phyloP scores from a whole-genome alignment of 2,113 vertebrate genomes.

The Clupea harengus region DNA sequence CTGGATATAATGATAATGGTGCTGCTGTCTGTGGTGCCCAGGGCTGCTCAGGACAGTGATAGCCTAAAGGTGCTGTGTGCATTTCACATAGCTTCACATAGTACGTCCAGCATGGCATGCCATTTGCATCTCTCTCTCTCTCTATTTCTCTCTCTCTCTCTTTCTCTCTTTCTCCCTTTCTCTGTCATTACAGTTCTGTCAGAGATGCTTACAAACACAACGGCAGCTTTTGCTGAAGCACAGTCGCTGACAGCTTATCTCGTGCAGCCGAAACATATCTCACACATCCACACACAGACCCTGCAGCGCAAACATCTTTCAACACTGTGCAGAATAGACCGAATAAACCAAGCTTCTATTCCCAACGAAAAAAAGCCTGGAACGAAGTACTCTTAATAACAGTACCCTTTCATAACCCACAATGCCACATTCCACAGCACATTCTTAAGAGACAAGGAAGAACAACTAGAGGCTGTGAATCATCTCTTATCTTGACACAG shows the following conservation, averaged over 20 bases:
- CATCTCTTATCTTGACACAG: neutral
- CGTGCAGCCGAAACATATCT: neutral
- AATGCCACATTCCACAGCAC: neutral
- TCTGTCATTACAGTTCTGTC: neutral
- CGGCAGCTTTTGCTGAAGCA: neutral
- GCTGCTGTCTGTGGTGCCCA: neutral
- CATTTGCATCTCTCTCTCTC: neutral
- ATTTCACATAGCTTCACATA: neutral
- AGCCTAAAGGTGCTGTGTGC: slow-evolving; percentile 15
- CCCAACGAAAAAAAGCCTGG: neutral
- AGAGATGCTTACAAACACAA: neutral
- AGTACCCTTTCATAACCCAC: neutral
- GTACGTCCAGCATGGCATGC: neutral
- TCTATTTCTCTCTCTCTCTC: neutral
- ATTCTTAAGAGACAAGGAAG: neutral
- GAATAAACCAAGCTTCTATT: neutral
- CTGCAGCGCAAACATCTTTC: neutral
- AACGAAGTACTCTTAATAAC: neutral
- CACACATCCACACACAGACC: neutral
- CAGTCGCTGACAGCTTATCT: neutral
- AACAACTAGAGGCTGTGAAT: neutral
- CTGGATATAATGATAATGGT: neutral
- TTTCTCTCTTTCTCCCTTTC: neutral
- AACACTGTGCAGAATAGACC: neutral
- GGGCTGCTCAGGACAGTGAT: neutral